These are phyloP conservation scores for Iselma pallidipennis DNA, from an alignment of 2,888 invertebrate genomes.

Conservation along the genomic window DNA sequence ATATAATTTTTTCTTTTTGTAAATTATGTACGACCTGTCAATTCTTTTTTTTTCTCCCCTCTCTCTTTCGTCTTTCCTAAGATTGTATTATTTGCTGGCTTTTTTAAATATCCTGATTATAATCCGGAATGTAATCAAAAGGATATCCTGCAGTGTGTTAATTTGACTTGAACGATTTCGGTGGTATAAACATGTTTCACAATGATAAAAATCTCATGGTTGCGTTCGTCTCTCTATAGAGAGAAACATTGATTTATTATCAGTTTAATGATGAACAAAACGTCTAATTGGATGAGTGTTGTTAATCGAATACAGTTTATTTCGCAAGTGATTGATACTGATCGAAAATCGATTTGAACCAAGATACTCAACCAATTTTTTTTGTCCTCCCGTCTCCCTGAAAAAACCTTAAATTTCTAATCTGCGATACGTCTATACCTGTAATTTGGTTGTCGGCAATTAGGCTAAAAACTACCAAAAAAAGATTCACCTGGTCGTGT, in stretches of 20 bases:
- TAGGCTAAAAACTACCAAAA: conserved; percentile 3
- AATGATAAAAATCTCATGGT: not conserved
- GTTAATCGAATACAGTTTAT: too few species aligned
- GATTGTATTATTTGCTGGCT: too few species aligned
- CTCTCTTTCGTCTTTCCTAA: not conserved
- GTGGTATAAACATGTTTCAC: conserved; percentile 12
- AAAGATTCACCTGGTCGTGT: conserved; percentile 20
- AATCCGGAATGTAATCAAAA: not conserved
- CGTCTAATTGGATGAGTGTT: not conserved
- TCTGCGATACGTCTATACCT: not conserved
- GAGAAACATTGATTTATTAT: not conserved
- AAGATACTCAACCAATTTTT: not conserved
- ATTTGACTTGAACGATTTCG: conserved; percentile 13
- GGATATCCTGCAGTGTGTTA: conserved; percentile 11
- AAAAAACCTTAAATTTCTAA: too few species aligned
- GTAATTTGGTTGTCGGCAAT: not conserved
- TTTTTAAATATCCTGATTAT: not conserved
- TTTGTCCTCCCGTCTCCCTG: too few species aligned
- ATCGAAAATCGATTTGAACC: too few species aligned
- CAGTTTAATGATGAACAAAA: not conserved
- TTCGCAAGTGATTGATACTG: too few species aligned
- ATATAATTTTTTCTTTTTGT: too few species aligned
- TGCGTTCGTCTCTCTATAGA: too few species aligned
- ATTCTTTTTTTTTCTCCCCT: not conserved
- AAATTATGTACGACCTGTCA: too few species aligned